Evolutionary conservation across 64 coral and sea anemone genomes (phyloP), one percentile per base, ranked within the genome.

Genomic region (Porites australiensis): DNA sequence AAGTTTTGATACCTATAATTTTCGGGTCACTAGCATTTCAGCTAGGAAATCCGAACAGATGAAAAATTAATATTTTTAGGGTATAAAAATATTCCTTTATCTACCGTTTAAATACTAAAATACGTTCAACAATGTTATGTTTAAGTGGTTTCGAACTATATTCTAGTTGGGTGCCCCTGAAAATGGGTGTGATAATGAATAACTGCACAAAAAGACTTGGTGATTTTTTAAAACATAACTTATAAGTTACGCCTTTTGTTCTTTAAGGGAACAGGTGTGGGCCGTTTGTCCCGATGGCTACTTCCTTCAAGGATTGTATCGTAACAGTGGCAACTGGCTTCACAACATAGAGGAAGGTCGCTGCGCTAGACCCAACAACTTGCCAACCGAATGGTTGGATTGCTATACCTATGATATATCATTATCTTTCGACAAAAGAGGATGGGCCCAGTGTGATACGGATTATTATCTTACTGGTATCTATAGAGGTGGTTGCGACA

Each of bases 341-440:
- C 89, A 82, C 22, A 49, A 82, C 52, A 90, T 90, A 15, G 89
- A 90, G 65, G 75, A 90, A 46, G 89, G 75, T 15, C 75, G 51
- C 13, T 90, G 89, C 66, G 81, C 77, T 72, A 90, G 72, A 27
- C 77, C 89, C 20, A 77, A n/a, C 63, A 82, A 80, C 62, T 65
- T 79, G 27, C 89, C 89, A 3, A 59, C 20, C 54, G 48, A 47
- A 19, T 90, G 66, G 18, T 14, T 75, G 5, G 44, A 79, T 63
- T 90, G 89, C 55, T 90, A 90, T 43, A 63, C 82, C 51, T 61
- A 90, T 3, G 66, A 82, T 44, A 50, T 90, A 12, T 48, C 13
- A 3, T 4, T 0, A 54, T 81, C 75, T 3, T 90, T 90, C 48
- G 89, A 90, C 45, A 82, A 52, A 5, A 82, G 82, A 58, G 89